Evolutionary conservation across 2,797 vertebrate species (phyloP), one percentile per base, ranked within the genome.

Genomic region (Characodon lateralis): DNA sequence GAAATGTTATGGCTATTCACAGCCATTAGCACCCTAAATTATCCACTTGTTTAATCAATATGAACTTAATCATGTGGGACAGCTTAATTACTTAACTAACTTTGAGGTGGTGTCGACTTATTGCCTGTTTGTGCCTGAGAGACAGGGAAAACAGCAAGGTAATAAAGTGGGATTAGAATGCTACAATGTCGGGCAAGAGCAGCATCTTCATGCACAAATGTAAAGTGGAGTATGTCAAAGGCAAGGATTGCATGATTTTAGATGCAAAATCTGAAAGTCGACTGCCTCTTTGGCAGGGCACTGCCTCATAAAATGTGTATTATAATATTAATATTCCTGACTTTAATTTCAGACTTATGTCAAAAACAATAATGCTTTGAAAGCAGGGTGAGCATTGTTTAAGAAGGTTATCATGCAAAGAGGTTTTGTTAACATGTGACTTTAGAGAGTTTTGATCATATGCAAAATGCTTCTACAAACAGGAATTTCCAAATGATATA

Each of bases 141-240:
- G 59, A 59, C 68, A 24, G 35, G 76, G 63, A 50, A 77, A 78
- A 71, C 70, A 55, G 46, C 74, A 12, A 70, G 28, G 71, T 74
- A 83, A 84, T 79, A 72, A 86, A 82, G n/a, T 26, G 31, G 78
- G 80, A 90, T 91, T 90, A 88, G 86, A 89, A 77, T 76, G 81
- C 81, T 78, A 70, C 68, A 89, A 75, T 83, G 50, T 71, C 48
- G 28, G 28, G 48, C 22, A 18, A 35, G 50, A 71, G 48, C 28
- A 53, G 70, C n/a, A 43, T 41, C 66, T 69, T 18, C 12, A 89
- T 72, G 74, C 73, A 76, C 35, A 79, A 78, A 76, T 55, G 51
- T 74, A 68, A 85, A 78, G 51, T 50, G 84, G 88, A 86, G 91
- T 81, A 85, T 80, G 84, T 86, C 79, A 77, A 76, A 83, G 10